Percentiles rank a stretch among this genome's conserved stretches.
Evolutionary conservation across 1,140 invertebrate species (phyloP).

Genomic region (Antheraea mylitta): DNA sequence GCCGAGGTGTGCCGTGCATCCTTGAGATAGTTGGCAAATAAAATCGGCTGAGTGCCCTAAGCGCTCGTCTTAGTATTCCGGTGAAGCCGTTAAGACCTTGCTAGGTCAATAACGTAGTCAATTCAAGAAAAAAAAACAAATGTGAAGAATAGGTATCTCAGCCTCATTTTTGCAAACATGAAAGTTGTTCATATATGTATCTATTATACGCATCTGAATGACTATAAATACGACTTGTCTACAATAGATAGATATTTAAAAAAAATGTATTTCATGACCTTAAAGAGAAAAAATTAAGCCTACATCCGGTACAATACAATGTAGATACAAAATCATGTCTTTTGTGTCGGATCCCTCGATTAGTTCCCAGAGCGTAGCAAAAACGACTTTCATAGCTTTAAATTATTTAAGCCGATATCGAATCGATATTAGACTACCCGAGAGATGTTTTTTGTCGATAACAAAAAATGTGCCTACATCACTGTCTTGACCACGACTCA

Average conservation of each 20-base stretch:
- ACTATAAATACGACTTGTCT: too few relatives aligned
- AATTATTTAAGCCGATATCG: conserved; percentile 60
- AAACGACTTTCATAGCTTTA: conserved; percentile 34
- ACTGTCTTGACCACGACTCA: conserved; percentile 39
- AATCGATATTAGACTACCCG: conserved; percentile 42
- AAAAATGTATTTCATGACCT: neutral
- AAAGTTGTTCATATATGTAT: too few relatives aligned
- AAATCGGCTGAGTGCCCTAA: too few relatives aligned
- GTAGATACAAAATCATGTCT: conserved; percentile 1
- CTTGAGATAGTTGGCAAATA: too few relatives aligned
- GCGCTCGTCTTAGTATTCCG: too few relatives aligned
- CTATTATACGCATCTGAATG: too few relatives aligned
- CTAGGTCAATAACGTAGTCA: too few relatives aligned
- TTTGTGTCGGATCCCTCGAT: conserved; percentile 24
- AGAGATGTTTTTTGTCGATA: conserved; percentile 54
- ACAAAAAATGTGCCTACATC: conserved; percentile 54
- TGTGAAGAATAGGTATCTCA: too few relatives aligned
- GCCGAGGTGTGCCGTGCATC: too few relatives aligned
- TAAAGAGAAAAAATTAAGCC: neutral
- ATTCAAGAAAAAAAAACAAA: too few relatives aligned
- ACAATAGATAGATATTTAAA: neutral
- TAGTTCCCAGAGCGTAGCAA: conserved; percentile 28
- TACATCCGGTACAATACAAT: neutral
- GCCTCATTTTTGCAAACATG: too few relatives aligned
- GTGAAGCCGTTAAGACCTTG: too few relatives aligned